phyloP scores from a whole-genome alignment of 2,888 invertebrate genomes.

The Chironomus riparius region DNA sequence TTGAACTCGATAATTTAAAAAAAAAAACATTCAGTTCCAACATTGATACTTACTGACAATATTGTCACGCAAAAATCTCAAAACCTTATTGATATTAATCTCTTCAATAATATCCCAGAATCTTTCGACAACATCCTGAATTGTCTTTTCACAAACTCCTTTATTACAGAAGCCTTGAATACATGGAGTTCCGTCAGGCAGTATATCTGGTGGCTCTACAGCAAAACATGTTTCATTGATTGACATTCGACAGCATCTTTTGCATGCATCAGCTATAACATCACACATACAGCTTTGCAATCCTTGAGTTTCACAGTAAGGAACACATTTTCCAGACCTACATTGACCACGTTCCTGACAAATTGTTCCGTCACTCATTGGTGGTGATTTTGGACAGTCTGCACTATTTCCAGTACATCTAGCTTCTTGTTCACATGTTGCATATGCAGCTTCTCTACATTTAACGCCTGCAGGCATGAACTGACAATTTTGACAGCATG shows the following conservation, averaged over 20 bases:
- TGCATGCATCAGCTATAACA: conserved; percentile 84
- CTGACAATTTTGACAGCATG: conserved; percentile 87
- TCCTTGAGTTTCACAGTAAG: conserved; percentile 90
- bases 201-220: conserved; percentile 74
- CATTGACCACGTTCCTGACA: conserved; percentile 91
- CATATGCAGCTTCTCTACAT: conserved; percentile 83
- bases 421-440: conserved; percentile 88
- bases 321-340: conserved; percentile 80
- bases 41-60: conserved; percentile 69
- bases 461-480: conserved; percentile 74
- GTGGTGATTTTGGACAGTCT: conserved; percentile 77
- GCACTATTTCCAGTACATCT: conserved; percentile 74
- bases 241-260: conserved; percentile 80
- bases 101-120: conserved; percentile 98
- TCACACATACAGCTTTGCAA: conserved; percentile 96
- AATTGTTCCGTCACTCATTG: conserved; percentile 75
- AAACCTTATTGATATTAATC: conserved; percentile 86
- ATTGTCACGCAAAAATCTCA: conserved; percentile 82
- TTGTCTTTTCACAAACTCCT: conserved; percentile 88
- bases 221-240: conserved; percentile 88
- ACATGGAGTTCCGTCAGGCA: conserved; percentile 91
- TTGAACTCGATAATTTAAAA: too few species aligned
- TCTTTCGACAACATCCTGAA: conserved; percentile 89
- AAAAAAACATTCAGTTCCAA: too few species aligned
- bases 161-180: conserved; percentile 95